These are phyloP conservation scores for Anaspis maculata DNA, from an alignment of 2,888 invertebrate genomes.

Conservation along the genomic window DNA sequence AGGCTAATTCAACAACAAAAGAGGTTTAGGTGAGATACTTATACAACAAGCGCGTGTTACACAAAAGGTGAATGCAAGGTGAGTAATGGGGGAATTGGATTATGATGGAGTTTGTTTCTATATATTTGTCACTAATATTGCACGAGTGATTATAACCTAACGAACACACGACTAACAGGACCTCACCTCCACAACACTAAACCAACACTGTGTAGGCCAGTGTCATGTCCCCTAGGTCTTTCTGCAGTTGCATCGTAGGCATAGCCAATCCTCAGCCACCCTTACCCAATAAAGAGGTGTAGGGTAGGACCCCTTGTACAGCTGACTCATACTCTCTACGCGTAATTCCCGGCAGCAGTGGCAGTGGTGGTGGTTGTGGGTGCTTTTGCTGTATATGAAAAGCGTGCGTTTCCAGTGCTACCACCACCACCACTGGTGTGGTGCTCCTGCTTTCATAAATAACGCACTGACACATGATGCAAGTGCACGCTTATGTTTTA, in stretches of 20 bases:
- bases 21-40: too few relatives aligned
- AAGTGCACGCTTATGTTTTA: too few relatives aligned
- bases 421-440: conserved; percentile 3
- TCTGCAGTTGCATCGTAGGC: conserved; percentile 37
- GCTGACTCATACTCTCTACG: conserved; percentile 37
- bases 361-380: too few relatives aligned
- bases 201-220: conserved; percentile 38
- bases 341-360: conserved; percentile 14
- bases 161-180: conserved; percentile 43
- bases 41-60: background rate
- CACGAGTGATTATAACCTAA: conserved; percentile 27
- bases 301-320: conserved; percentile 31
- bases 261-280: conserved; percentile 39
- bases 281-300: conserved; percentile 37
- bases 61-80: conserved; percentile 1
- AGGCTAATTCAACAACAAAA: too few relatives aligned
- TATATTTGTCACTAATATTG: too few relatives aligned
- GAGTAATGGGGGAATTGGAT: too few relatives aligned
- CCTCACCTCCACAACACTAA: conserved; percentile 42
- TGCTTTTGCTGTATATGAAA: too few relatives aligned
- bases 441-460: too few relatives aligned
- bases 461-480: too few relatives aligned
- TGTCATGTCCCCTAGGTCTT: conserved; percentile 33
- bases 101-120: too few relatives aligned
- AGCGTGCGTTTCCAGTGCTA: conserved; percentile 6